These are phyloP conservation scores for Philonicus albiceps DNA, from an alignment of 2,888 invertebrate genomes.

Conservation along the genomic window DNA sequence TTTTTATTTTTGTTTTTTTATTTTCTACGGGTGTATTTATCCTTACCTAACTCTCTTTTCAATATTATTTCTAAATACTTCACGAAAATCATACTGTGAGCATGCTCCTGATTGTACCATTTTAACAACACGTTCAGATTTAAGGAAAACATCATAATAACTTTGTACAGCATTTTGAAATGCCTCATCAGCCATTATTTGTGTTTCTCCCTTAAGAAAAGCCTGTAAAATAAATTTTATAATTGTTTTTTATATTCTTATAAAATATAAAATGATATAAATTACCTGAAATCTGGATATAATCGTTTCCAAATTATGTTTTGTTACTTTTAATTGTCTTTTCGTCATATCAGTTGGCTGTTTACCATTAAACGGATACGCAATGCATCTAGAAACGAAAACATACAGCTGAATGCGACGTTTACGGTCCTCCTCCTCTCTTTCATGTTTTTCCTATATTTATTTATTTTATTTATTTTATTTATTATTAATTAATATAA, in stretches of 20 bases:
- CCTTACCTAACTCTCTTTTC: constrained; percentile 94
- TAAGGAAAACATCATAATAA: constrained; percentile 94
- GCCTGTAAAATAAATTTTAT: too few species aligned
- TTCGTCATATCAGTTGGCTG: constrained; percentile 98
- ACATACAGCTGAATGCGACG: constrained; percentile 95
- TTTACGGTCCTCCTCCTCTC: constrained; percentile 96
- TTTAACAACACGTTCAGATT: constrained; percentile 93
- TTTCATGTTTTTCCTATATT: constrained; percentile 85
- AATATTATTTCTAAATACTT: constrained; percentile 97
- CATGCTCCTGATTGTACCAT: constrained; percentile 99
- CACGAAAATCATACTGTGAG: constrained; percentile 97
- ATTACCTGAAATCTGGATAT: constrained; percentile 93
- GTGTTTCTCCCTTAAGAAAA: constrained; percentile 98
- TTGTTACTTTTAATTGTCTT: constrained; percentile 93
- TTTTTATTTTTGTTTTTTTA: too few species aligned
- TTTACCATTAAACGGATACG: constrained; percentile 99
- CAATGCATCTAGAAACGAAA: constrained; percentile 96
- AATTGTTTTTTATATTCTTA: too few species aligned
- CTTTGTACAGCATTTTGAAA: constrained; percentile 99
- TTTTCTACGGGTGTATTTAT: too few species aligned
- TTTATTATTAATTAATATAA: neutral
- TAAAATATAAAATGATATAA: too few species aligned
- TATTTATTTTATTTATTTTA: too few species aligned
- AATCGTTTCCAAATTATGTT: constrained; percentile 93
- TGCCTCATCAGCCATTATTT: constrained; percentile 96